Evolutionary conservation across 2,113 vertebrate genomes (phyloP).

Genomic region (Catagonus wagneri): DNA sequence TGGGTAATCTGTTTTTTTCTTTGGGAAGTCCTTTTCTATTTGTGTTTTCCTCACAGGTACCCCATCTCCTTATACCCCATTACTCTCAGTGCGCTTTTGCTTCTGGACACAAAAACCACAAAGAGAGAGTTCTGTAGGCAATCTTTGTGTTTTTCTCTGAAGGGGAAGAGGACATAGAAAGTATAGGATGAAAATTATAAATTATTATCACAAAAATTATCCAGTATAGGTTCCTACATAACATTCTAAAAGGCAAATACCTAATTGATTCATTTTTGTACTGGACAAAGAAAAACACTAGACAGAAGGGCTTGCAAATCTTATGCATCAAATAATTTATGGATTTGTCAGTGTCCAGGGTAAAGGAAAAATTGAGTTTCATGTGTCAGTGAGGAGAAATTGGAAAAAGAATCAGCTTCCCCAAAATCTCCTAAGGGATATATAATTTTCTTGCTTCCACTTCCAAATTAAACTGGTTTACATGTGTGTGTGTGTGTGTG

Average conservation of each 20-base stretch:
- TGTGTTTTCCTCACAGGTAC: neutral
- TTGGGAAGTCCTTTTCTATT: neutral
- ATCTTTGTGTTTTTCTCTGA: slow-evolving; percentile 19
- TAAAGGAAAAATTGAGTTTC: neutral
- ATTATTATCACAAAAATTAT: neutral
- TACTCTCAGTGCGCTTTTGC: neutral
- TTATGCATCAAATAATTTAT: neutral
- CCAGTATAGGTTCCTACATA: neutral
- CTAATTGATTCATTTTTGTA: slow-evolving; percentile 38
- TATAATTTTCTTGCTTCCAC: neutral
- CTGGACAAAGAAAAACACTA: neutral
- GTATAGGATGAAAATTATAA: neutral
- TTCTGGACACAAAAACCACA: slow-evolving; percentile 45
- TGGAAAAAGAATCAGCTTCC: neutral
- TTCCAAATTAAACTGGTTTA: neutral
- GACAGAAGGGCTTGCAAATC: neutral
- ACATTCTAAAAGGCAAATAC: slow-evolving; percentile 30
- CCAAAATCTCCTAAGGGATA: neutral
- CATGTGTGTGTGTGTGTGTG: neutral
- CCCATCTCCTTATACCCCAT: neutral
- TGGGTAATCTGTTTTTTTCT: neutral
- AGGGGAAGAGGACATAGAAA: slow-evolving; percentile 27
- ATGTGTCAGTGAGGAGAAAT: neutral
- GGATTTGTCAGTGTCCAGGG: slow-evolving; percentile 19
- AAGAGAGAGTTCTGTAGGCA: neutral